Evolutionary conservation across 2,113 vertebrate species (phyloP), one percentile per base, ranked within the genome.

Genomic region (Carassius gibelio): DNA sequence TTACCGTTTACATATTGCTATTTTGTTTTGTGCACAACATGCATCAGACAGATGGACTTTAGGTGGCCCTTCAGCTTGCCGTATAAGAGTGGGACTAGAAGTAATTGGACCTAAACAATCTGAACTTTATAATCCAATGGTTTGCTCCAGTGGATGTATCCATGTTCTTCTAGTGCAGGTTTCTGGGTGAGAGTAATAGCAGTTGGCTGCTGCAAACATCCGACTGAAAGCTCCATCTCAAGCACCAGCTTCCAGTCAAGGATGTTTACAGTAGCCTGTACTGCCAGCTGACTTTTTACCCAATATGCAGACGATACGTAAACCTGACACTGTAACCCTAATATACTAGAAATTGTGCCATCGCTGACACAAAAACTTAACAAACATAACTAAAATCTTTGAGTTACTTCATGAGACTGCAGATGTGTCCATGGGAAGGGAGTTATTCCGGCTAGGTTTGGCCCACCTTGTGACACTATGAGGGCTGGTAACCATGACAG

Each of bases 151-250:
- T 23, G 14, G 3, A 10, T 69, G 45, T 75, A 5, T 86, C 8
- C 10, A 52, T 66, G 36, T 45, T 77, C 38, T 45, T 82, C 30
- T 59, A 36, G 3, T 15, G 19, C 64, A 42, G 61, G 8, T 10
- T 52, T 77, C 17, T 5, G 34, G 76, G 82, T 61, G 96, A 94
- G 91, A 96, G 94, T 94, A 92, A 94, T 93, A 96, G 94, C 98
- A 98, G 96, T 95, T 92, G 94, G 97, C 97, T 97, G 97, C 96
- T 98, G 97, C 97, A 99, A 98, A 99, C 98, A 99, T 99, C 97
- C 94, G 97, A 99, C 98, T 99, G 98, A 99, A 98, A 99, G 98
- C 97, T 94, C 94, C 84, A 91, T 94, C 90, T 91, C 88, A 61
- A 93, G 94, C 92, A 95, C 94, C 95, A 98, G 97, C 97, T 99